phyloP scores from a whole-genome alignment of 2,888 invertebrate genomes.

The Parochlus steinenii region DNA sequence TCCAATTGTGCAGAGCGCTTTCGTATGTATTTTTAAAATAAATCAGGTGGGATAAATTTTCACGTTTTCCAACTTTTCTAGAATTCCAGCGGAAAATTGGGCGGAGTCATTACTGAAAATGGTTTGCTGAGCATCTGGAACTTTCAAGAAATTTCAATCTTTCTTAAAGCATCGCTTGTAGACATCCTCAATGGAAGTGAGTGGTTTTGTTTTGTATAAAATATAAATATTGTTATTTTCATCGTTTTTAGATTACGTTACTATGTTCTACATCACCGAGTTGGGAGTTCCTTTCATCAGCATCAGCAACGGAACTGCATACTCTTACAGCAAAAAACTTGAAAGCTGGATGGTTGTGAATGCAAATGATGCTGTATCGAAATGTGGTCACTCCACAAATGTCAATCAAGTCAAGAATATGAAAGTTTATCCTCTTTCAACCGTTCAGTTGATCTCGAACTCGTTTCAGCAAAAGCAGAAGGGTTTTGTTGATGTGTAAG shows the following conservation, averaged over 20 bases:
- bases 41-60: too few relatives aligned
- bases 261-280: conserved; percentile 42
- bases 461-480: conserved; percentile 17
- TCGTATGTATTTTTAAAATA: conserved; percentile 21
- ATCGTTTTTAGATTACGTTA: conserved; percentile 39
- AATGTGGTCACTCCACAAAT: conserved; percentile 31
- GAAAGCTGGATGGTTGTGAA: conserved; percentile 46
- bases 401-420: conserved; percentile 26
- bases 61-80: conserved; percentile 16
- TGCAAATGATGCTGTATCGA: conserved; percentile 35
- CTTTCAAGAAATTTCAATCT: conserved; percentile 19
- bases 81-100: conserved; percentile 25
- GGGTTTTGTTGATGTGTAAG: conserved; percentile 6
- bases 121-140: conserved; percentile 28
- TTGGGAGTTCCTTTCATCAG: conserved; percentile 68
- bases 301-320: conserved; percentile 72
- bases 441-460: conserved; percentile 24
- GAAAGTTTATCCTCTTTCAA: conserved; percentile 24
- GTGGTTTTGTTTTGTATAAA: conserved; percentile 4
- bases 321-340: conserved; percentile 62
- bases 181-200: conserved; percentile 24
- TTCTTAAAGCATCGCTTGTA: conserved; percentile 23
- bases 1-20: conserved; percentile 25
- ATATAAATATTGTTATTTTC: conserved; percentile 19
- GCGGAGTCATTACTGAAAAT: conserved; percentile 28